These are phyloP conservation scores for Graphium colonna DNA, from an alignment of 2,888 invertebrate genomes.

Conservation along the genomic window DNA sequence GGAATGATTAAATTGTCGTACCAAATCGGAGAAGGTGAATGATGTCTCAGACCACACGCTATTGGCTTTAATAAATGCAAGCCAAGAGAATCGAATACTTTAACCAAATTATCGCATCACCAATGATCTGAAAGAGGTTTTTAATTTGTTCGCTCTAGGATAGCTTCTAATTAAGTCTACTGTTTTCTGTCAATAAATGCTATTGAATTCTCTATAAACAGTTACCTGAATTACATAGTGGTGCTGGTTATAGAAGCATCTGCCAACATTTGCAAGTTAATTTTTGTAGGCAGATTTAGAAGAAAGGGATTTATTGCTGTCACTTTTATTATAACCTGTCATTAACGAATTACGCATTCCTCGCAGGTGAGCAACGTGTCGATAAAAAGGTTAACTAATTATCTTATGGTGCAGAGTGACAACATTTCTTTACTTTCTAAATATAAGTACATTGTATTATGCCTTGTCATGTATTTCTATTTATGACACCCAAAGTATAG, in stretches of 20 bases:
- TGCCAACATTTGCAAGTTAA: slow-evolving; percentile 83
- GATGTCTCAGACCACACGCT: slow-evolving; percentile 68
- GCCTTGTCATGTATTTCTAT: no score
- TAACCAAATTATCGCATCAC: slow-evolving; percentile 62
- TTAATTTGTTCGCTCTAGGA: slow-evolving; percentile 87
- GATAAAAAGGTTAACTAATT: no score
- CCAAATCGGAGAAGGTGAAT: slow-evolving; percentile 82
- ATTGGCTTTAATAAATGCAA: slow-evolving; percentile 61
- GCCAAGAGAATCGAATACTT: slow-evolving; percentile 56
- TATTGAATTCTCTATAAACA: slow-evolving; percentile 86
- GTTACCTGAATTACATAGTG: slow-evolving; percentile 87
- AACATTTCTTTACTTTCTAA: no score
- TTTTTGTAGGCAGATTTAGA: slow-evolving; percentile 83
- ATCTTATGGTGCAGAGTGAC: no score
- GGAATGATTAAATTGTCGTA: slow-evolving; percentile 80
- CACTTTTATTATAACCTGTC: slow-evolving; percentile 82
- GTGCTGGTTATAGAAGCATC: slow-evolving; percentile 85
- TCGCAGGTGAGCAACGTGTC: slow-evolving; percentile 81
- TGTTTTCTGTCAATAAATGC: slow-evolving; percentile 90
- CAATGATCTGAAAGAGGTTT: slow-evolving; percentile 79
- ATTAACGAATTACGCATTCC: slow-evolving; percentile 81
- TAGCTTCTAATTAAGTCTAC: slow-evolving; percentile 88
- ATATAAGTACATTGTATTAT: no score
- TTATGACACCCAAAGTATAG: no score
- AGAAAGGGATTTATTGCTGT: slow-evolving; percentile 82